Conservation (phyloP, 2,113 vertebrate species). For the Triplophysa rosa region DNA sequence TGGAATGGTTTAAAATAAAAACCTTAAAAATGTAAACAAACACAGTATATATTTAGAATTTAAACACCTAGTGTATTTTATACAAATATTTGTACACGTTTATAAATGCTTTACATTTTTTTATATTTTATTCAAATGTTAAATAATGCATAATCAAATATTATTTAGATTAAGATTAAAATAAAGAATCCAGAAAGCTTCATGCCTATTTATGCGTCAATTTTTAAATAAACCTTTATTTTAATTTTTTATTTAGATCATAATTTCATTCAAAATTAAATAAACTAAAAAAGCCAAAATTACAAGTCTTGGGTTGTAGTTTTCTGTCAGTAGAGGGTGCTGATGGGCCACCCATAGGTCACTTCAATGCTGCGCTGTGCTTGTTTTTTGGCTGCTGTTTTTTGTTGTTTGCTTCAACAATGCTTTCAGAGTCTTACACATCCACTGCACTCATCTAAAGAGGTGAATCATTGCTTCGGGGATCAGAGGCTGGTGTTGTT, state of each 20-base stretch:
- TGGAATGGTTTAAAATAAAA: not conserved
- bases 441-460: slow-evolving; percentile 24
- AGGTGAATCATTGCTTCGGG: slow-evolving; percentile 19
- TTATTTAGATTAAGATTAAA: not conserved
- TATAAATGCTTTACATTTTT: no score
- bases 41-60: no score
- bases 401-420: slow-evolving; percentile 22
- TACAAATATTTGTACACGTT: no score
- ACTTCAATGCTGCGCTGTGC: not conserved
- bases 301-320: not conserved
- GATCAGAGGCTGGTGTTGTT: slow-evolving; percentile 17
- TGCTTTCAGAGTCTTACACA: slow-evolving; percentile 11
- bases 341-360: not conserved
- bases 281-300: no score
- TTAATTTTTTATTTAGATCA: no score
- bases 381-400: slow-evolving; percentile 5
- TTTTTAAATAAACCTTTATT: no score
- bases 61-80: no score
- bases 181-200: no score
- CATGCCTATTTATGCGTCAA: no score
- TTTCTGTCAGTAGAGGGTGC: slow-evolving; percentile 35
- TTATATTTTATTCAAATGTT: no score
- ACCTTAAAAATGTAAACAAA: no score
- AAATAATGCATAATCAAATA: not conserved
- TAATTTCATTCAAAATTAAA: no score